A percentile compares a stretch with the other conserved stretches of the same genome.
These are phyloP conservation scores for Petromus typicus DNA, from an alignment of 2,113 vertebrate species.

Conservation along the genomic window DNA sequence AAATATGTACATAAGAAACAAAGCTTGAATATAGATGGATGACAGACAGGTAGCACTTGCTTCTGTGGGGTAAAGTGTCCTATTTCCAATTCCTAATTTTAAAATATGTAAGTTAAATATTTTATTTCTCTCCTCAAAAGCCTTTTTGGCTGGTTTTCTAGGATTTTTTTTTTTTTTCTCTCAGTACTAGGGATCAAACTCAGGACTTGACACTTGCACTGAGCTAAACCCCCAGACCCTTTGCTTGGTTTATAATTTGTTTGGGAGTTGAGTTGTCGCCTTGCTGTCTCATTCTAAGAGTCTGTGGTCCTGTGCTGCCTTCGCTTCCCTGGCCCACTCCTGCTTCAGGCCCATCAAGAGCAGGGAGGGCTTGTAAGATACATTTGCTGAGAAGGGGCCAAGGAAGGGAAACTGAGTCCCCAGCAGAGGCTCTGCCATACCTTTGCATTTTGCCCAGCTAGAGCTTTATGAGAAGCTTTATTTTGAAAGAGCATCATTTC, in stretches of 20 bases:
- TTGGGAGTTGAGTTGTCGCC: background rate
- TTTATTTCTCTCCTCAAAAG: background rate
- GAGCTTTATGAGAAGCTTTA: background rate
- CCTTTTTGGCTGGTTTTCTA: background rate
- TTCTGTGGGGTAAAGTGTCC: background rate
- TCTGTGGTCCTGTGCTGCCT: background rate
- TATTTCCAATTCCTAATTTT: background rate
- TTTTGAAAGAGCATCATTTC: background rate
- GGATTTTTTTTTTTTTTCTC: no score
- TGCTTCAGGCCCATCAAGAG: background rate
- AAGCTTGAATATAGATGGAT: background rate
- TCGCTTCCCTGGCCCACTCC: rapidly evolving
- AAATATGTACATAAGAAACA: background rate
- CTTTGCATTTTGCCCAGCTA: background rate
- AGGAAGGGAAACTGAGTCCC: background rate
- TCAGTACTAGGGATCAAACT: no score
- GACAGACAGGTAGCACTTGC: background rate
- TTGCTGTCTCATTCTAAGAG: background rate
- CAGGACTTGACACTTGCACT: no score
- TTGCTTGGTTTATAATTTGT: background rate
- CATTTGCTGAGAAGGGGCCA: rapidly evolving
- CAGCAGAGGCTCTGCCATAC: background rate
- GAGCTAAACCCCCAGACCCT: no score
- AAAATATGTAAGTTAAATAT: background rate
- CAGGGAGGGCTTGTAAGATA: background rate